Base-by-base conservation (phyloP, 2,888 invertebrate species). In the Tetrapedia diversipes region DNA sequence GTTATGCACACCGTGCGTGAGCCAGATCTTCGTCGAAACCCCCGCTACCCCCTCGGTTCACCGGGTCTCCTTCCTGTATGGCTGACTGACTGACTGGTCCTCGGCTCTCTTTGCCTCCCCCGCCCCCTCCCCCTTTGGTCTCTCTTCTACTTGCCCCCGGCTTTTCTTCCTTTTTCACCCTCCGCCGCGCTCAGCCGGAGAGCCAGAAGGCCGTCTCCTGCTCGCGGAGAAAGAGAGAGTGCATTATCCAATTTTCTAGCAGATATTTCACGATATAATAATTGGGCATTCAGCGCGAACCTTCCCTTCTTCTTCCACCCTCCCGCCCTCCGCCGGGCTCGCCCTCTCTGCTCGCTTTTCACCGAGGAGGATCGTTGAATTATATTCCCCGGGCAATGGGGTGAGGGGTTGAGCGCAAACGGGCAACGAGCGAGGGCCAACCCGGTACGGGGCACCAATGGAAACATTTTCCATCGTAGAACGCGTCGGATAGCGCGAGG, bases 191-290 rank as follows among this genome's bases (percentile, higher is more conserved):
- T 41, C 68, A 67, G 54, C 49, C 54, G 24, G 14, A 27, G 45
- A n/a, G 39, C 56, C 41, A 39, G 60, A 27, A 41, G 51, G 27
- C 60, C 70, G 78, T 69, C 77, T 69, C 73, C 73, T 63, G 34
- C 71, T 65, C 75, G 45, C 71, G 53, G 41, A 41, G 43, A 29
- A 56, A 47, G 34, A 67, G 68, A 67, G 73, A 77, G 78, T 75
- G 86, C 83, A 88, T 90, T 89, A 90, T 90, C 86, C 89, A 88
- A 89, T 89, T 89, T 89, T 87, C 88, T 85, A 84, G 83, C 83
- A 84, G 87, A 89, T 89, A 87, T 88, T 88, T 85, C 83, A 82
- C 84, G 83, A 88, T 88, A 89, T 85, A 89, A 90, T 90, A 90
- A 90, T 90, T 89, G 90, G 88, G 87, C 86, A 89, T 89, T 90